Evolutionary conservation across 2,888 invertebrate species (phyloP), one percentile per base, ranked within the genome.

Genomic region (Mellilla xanthometata): DNA sequence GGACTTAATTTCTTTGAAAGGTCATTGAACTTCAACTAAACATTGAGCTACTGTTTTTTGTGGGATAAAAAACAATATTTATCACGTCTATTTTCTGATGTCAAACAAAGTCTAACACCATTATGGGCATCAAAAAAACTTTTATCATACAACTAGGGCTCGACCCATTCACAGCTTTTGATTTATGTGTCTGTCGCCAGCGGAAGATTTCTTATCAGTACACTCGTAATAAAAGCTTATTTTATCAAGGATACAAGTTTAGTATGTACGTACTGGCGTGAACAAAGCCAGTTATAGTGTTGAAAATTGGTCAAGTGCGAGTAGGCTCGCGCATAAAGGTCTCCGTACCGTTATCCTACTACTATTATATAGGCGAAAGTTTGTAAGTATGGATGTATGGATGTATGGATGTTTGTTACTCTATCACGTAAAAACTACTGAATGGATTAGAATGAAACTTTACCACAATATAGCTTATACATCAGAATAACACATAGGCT

Each of bases 131-230:
- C 50, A 52, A 52, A 56, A 35, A 56, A 56, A 52, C 52, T 52
- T 54, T 56, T 54, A 56, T 54, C 54, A 50, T 41, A 49, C 56
- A 40, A 50, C 49, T 52, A 49, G 54, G 52, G 52, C 66, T 58
- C 68, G 72, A 76, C 75, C 78, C 78, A 79, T 83, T 79, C 81
- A 82, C 76, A 71, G 77, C 74, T 75, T 77, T 77, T 85, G 84
- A 82, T 85, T 86, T 85, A 84, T 81, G 75, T 64, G 62, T 70
- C 69, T 74, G 76, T 77, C 75, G 61, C 71, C 65, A 64, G 64
- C 74, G 76, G 70, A 68, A 76, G 75, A 77, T 78, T 77, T 75
- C 75, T 69, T 82, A 83, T 84, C 83, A 68, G 61, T 68, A 70
- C 66, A 60, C 65, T 72, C 67, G 70, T 36, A 72, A 72, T 76